Evolutionary conservation across 1,140 invertebrate genomes (phyloP).

Genomic region (Mizuhopecten yessoensis): DNA sequence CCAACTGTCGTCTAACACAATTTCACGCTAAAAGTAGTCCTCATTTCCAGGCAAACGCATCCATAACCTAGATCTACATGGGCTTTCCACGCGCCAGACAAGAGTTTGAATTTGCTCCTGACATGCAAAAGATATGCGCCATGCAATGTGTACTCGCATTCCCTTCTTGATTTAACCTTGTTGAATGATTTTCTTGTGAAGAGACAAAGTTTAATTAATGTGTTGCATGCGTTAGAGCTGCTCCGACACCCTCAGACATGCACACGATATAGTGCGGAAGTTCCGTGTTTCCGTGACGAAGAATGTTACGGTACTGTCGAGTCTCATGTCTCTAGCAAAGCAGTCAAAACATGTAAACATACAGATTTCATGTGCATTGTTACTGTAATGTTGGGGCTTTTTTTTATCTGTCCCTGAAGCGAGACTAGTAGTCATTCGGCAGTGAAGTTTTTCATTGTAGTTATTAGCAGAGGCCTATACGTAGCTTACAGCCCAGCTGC

Average conservation of each 20-base stretch:
- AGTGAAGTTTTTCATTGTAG: background rate
- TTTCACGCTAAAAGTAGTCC: constrained; percentile 44
- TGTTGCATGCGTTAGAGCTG: constrained; percentile 11
- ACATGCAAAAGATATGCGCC: constrained; percentile 1
- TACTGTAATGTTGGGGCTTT: background rate
- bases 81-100: background rate
- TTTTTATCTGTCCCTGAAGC: background rate
- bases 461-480: background rate
- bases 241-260: background rate
- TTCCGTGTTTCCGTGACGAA: constrained; percentile 37
- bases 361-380: background rate
- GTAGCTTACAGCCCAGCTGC: background rate
- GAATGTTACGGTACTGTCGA: background rate
- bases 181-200: constrained; percentile 14
- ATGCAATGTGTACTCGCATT: background rate
- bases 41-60: constrained; percentile 44
- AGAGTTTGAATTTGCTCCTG: background rate
- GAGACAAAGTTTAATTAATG: constrained; percentile 35
- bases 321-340: background rate
- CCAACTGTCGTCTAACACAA: constrained; percentile 45
- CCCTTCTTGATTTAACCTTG: background rate
- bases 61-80: constrained; percentile 40
- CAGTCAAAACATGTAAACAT: constrained; percentile 23
- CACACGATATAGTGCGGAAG: background rate
- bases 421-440: background rate